Percentiles rank a stretch among this genome's conserved stretches.
These are phyloP conservation scores for Carollia perspicillata DNA, from an alignment of 2,113 vertebrate species.

Conservation along the genomic window DNA sequence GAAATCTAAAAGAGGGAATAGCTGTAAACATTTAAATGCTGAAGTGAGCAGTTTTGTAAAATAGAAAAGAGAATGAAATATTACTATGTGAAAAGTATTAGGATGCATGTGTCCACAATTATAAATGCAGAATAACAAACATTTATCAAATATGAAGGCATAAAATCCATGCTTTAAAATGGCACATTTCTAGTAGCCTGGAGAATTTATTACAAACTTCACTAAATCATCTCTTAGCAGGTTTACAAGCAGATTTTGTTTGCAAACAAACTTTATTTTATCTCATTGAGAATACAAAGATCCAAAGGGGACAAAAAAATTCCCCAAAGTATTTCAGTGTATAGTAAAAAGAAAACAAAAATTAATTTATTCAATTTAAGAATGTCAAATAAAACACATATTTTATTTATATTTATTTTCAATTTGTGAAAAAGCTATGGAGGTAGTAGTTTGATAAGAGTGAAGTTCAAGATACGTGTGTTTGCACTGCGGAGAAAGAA, in stretches of 20 bases:
- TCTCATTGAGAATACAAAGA: not conserved
- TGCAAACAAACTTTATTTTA: not conserved
- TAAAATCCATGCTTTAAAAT: not conserved
- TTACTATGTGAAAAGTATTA: not conserved
- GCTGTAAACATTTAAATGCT: slow-evolving; percentile 48
- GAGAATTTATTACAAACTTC: not conserved
- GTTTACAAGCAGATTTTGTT: not conserved
- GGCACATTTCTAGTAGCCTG: not conserved
- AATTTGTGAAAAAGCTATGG: no score
- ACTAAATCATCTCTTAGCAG: not conserved
- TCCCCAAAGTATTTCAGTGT: not conserved
- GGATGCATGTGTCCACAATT: not conserved
- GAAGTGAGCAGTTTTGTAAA: not conserved
- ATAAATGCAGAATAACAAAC: not conserved
- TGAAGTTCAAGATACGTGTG: not conserved
- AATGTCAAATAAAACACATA: not conserved
- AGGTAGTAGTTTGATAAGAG: not conserved
- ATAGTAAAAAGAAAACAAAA: not conserved
- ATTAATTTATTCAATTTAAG: not conserved
- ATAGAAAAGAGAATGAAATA: not conserved
- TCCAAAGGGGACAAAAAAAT: not conserved
- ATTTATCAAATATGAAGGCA: not conserved
- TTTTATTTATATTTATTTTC: not conserved
- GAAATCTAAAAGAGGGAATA: slow-evolving; percentile 28
- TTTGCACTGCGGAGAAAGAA: not conserved